Evolutionary conservation across 2,797 vertebrate genomes (phyloP), one percentile per base, ranked within the genome.

Genomic region (Galago senegalensis): DNA sequence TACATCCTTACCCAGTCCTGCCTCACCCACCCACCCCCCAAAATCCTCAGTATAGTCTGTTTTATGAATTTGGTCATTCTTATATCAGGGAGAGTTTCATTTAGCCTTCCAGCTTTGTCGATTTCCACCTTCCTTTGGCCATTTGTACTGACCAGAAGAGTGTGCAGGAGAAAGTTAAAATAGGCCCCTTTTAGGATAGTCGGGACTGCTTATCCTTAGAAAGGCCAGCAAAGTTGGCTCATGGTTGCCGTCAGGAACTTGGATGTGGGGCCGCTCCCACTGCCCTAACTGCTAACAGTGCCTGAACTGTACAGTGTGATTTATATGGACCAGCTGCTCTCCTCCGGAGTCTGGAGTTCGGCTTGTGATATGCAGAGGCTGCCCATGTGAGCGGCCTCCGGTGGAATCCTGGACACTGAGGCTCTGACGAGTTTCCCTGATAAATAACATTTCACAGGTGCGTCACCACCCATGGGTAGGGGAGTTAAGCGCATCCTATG

Each of bases 401-500:
- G 1, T 43, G 25, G 37, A 34, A 12, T 60, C 31, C 7, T n/a
- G 65, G 20, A 25, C 31, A 14, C 8, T 10, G 65, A 69, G 46
- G 40, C 18, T n/a, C 29, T 12, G 5, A 2, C 31, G 34, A 69
- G 4, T 63, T 40, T 61, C 29, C 27, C 21, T 13, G 43, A 23
- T 20, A 46, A 25, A 56, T 56, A 49, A 0, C 40, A 3, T n/a
- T 65, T 34, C 40, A 2, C 23, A 3, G 3, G 1, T 11, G 31
- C 2, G 5, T 17, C n/a, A 11, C 70, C 61, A 3, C 34, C 2
- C 56, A 5, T 9, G 13, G n/a, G 11, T 0, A 1, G n/a, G 14
- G 23, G 73, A 13, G 4, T 37, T 10, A 27, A 43, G 69, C 46
- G 3, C 17, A 1, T 27, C 11, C 43, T 18, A 1, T 7, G 69